A percentile compares a stretch with the other conserved stretches of the same genome.
These are phyloP conservation scores for Labia minor DNA, from an alignment of 2,888 invertebrate genomes.

Conservation along the genomic window DNA sequence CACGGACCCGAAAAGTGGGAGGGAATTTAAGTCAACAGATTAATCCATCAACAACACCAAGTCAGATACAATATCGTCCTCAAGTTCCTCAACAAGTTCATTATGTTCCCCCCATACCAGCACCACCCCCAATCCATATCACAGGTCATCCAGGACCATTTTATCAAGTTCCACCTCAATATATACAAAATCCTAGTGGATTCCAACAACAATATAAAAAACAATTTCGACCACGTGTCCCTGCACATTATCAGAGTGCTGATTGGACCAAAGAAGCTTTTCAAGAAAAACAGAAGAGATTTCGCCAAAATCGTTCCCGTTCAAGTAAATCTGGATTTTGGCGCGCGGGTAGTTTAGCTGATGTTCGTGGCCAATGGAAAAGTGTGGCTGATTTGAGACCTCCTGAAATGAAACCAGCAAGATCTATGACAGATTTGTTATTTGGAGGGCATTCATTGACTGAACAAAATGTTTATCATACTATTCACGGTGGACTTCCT, in stretches of 20 bases:
- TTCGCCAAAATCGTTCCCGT: not conserved
- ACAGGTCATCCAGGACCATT: not conserved
- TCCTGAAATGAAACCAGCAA: not conserved
- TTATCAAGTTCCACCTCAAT: not conserved
- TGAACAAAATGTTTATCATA: constrained; percentile 33
- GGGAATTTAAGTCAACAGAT: not conserved
- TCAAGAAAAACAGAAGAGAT: constrained; percentile 34
- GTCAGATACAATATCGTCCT: not conserved
- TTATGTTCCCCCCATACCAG: not conserved
- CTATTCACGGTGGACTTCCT: constrained; percentile 34
- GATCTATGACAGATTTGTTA: constrained; percentile 7
- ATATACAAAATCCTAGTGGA: too few species aligned
- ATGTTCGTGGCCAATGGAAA: constrained; percentile 31
- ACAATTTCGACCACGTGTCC: not conserved
- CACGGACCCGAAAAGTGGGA: not conserved
- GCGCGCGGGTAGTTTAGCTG: not conserved
- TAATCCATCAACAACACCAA: too few species aligned
- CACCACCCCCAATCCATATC: not conserved
- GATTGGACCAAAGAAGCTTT: constrained; percentile 24
- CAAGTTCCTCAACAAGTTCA: not conserved
- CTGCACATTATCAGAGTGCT: not conserved
- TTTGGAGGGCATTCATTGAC: not conserved
- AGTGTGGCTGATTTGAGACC: constrained; percentile 35
- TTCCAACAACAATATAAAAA: not conserved
- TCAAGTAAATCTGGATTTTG: not conserved